Evolutionary conservation across 2,113 vertebrate genomes (phyloP).

Genomic region (Gorsachius goisagi): DNA sequence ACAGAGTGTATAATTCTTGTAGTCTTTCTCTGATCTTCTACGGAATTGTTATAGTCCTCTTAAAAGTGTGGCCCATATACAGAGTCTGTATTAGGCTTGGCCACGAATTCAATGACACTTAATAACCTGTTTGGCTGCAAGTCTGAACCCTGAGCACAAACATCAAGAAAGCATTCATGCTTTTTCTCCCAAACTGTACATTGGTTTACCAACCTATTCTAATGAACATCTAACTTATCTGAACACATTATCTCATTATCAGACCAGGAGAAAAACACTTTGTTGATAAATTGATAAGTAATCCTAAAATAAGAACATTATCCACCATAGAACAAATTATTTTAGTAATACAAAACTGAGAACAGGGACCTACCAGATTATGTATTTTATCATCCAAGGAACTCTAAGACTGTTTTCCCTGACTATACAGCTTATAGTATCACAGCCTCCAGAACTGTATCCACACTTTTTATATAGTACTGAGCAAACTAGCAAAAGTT

Average conservation of each 20-base stretch:
- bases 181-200: not conserved
- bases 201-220: not conserved
- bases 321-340: not conserved
- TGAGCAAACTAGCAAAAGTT: not conserved
- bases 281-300: not conserved
- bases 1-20: not conserved
- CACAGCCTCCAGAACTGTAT: not conserved
- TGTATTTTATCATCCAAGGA: not conserved
- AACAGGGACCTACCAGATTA: not conserved
- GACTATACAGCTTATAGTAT: not conserved
- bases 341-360: not conserved
- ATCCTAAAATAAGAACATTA: not conserved
- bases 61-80: not conserved
- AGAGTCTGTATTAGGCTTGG: not conserved
- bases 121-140: not conserved
- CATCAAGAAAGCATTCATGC: not conserved
- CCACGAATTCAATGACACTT: not conserved
- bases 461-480: not conserved
- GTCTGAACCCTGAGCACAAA: not conserved
- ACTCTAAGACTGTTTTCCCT: not conserved
- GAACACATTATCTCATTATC: not conserved
- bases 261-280: not conserved
- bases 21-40: not conserved
- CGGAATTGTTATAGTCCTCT: not conserved
- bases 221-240: not conserved